Conservation (phyloP, 2,888 invertebrate genomes). For the Acanthoscelides obtectus region DNA sequence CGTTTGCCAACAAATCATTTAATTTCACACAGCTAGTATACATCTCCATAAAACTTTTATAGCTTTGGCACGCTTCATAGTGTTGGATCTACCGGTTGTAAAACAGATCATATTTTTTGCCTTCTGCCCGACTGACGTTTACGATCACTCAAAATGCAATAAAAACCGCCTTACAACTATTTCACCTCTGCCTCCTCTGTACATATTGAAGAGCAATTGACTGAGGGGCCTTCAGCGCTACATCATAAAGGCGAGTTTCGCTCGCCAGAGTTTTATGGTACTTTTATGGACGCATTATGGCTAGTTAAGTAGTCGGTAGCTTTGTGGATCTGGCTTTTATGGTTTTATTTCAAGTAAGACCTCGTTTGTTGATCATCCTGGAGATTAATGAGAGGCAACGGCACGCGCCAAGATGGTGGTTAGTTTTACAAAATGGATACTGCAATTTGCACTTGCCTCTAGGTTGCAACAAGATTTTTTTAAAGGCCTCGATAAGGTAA, state of each 20-base stretch:
- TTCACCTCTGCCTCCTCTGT: conserved; percentile 28
- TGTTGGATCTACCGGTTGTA: conserved; percentile 36
- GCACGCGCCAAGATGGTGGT: neutral
- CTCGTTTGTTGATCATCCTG: neutral
- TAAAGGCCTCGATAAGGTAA: no score
- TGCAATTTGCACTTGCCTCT: no score
- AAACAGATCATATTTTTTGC: conserved; percentile 38
- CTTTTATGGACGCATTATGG: neutral
- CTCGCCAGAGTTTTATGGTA: neutral
- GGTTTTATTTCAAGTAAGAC: neutral
- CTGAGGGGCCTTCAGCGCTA: neutral
- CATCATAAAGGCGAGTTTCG: neutral
- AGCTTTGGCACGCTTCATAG: conserved; percentile 34
- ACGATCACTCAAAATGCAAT: conserved; percentile 56
- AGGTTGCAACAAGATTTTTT: no score
- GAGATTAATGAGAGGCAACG: neutral
- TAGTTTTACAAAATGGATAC: neutral
- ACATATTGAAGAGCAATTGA: conserved; percentile 28
- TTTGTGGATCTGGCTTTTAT: neutral
- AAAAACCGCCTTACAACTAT: conserved; percentile 55
- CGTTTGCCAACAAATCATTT: conserved; percentile 28
- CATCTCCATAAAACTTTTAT: conserved; percentile 36
- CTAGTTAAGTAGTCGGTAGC: neutral
- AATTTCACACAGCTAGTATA: conserved; percentile 31
- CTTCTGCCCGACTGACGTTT: conserved; percentile 50